phyloP scores from a whole-genome alignment of 2,888 invertebrate genomes.

The Abscondita cerata region DNA sequence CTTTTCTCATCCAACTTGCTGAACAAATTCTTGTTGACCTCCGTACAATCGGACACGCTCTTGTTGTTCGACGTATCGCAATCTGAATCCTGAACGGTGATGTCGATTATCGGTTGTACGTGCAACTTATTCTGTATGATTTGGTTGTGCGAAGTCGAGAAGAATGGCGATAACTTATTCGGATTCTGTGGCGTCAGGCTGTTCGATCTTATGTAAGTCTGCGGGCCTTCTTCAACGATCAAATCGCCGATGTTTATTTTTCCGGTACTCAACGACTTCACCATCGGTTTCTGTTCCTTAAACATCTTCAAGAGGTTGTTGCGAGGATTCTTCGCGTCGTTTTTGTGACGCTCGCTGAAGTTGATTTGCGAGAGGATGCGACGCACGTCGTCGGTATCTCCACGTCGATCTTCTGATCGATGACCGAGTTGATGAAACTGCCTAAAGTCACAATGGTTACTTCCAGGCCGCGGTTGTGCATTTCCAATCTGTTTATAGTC shows the following conservation, averaged over 20 bases:
- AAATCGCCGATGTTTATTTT: slow-evolving; percentile 45
- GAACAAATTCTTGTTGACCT: slow-evolving; percentile 17
- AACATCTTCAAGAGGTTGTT: slow-evolving; percentile 53
- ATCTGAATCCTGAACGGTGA: slow-evolving; percentile 51
- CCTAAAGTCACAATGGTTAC: slow-evolving; percentile 77
- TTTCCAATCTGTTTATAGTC: slow-evolving; percentile 70
- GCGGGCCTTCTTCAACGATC: slow-evolving; percentile 32
- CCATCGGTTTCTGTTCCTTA: slow-evolving; percentile 49
- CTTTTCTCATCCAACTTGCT: slow-evolving; percentile 50
- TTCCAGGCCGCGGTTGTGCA: slow-evolving; percentile 75
- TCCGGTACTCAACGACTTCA: slow-evolving; percentile 56
- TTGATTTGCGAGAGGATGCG: slow-evolving; percentile 73
- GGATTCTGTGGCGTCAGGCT: slow-evolving; percentile 49
- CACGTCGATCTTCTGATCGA: slow-evolving; percentile 66
- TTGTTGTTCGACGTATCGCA: slow-evolving; percentile 16
- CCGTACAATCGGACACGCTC: slow-evolving; percentile 21
- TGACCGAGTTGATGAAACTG: slow-evolving; percentile 73
- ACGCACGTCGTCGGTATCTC: slow-evolving; percentile 76
- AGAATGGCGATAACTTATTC: slow-evolving; percentile 60
- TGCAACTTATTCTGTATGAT: slow-evolving; percentile 69
- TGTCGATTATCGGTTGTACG: slow-evolving; percentile 51
- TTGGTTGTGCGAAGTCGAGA: slow-evolving; percentile 74
- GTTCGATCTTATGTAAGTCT: slow-evolving; percentile 44
- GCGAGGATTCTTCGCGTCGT: slow-evolving; percentile 44
- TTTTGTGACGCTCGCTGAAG: slow-evolving; percentile 59